Evolutionary conservation across 2,888 invertebrate genomes (phyloP), one percentile per base, ranked within the genome.

Genomic region (Drosophila acutilabella): DNA sequence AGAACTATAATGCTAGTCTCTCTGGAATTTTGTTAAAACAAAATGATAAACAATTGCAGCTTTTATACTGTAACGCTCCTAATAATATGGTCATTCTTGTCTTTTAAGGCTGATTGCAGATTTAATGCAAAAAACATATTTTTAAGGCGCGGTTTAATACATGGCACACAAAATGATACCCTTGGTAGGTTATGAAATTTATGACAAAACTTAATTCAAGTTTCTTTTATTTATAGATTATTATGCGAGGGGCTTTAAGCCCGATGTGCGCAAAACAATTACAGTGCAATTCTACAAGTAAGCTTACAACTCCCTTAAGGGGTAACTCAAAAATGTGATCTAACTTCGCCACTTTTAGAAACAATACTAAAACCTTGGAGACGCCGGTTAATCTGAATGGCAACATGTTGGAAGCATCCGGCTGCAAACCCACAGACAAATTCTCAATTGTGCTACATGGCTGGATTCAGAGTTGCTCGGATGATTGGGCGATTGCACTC

Each of bases 371-470:
- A 47, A 80, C 78, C 3, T 36, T 73, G 56, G 84, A 87, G 42
- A 61, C 72, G 4, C 36, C 72, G 1, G 73, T 77, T 1, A 51
- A 42, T 11, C 54, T 73, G 4, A 71, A 68, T 44, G 65, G 11
- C 2, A 66, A 73, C 13, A 54, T 58, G 10, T 59, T 84, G 14
- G 26, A 68, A 1, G 58, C 57, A 8, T 76, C 89, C 5, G 87
- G 88, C 33, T 91, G 91, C 38, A 58, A 61, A 26, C 64, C 86
- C 4, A 67, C 80, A 16, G 91, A 91, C 58, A 90, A 91, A 57
- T 90, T 91, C 62, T 86, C 92, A n/a, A 88, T 92, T 41, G 70
- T 92, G 30, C 71, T 92, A 4, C 92, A 92, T 75, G 92, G 92
- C 13, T 92, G 92, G 92, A 83, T 88, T 30, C 91, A 92, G 70